Conservation (phyloP, 2,888 invertebrate genomes). For the Empis stercorea region DNA sequence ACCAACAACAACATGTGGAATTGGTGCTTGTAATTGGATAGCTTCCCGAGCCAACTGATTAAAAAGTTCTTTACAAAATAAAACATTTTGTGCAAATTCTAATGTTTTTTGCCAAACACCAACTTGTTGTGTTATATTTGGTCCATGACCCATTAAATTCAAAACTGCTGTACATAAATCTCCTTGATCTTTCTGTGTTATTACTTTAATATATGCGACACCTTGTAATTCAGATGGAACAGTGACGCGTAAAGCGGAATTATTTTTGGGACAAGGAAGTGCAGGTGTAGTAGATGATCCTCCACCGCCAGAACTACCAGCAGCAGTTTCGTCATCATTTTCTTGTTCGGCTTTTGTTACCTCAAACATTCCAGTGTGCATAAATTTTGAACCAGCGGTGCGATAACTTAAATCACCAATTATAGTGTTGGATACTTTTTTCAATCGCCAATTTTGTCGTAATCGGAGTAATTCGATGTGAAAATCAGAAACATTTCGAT, state of each 20-base stretch:
- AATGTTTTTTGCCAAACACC: constrained; percentile 88
- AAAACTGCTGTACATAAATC: constrained; percentile 75
- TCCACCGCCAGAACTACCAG: constrained; percentile 33
- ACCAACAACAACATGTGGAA: constrained; percentile 93
- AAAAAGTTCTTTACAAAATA: constrained; percentile 94
- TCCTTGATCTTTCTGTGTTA: constrained; percentile 90
- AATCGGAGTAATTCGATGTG: constrained; percentile 81
- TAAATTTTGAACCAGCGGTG: constrained; percentile 89
- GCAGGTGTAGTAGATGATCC: constrained; percentile 40
- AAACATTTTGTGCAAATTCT: constrained; percentile 93
- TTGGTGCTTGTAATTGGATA: constrained; percentile 80
- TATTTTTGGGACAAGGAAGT: constrained; percentile 43
- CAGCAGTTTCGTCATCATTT: constrained; percentile 34
- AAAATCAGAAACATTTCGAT: constrained; percentile 71
- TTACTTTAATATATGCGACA: constrained; percentile 89
- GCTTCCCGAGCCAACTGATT: constrained; percentile 90
- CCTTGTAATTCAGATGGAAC: constrained; percentile 92
- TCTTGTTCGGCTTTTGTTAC: constrained; percentile 76
- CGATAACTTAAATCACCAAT: constrained; percentile 92
- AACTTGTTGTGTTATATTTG: constrained; percentile 49
- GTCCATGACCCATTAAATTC: constrained; percentile 62
- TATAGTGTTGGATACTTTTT: constrained; percentile 89
- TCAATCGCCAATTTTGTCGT: constrained; percentile 89
- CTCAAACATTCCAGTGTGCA: constrained; percentile 89
- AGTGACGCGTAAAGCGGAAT: constrained; percentile 74